These are phyloP conservation scores for Corella eumyota DNA, from an alignment of 23 tunicate genomes.

Conservation along the genomic window DNA sequence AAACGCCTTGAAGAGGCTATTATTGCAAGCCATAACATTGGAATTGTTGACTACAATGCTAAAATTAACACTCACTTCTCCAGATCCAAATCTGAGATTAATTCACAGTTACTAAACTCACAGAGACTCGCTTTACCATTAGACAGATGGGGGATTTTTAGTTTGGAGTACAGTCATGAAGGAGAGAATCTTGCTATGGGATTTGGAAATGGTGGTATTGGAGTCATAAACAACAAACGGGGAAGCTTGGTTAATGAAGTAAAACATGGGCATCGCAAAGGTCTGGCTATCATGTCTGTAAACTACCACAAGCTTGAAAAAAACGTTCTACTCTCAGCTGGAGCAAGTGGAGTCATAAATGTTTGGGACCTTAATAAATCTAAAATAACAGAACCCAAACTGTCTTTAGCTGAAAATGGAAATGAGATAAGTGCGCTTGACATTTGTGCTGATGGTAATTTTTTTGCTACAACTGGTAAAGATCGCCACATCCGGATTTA, in stretches of 20 bases:
- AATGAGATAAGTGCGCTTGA: slow-evolving; percentile 76
- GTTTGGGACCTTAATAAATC: slow-evolving; percentile 14
- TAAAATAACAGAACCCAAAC: slow-evolving; percentile 7
- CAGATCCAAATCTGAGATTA: background rate
- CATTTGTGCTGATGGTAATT: slow-evolving; percentile 29
- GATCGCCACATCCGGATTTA: slow-evolving; percentile 59
- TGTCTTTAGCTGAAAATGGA: slow-evolving; percentile 21
- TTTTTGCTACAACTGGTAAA: slow-evolving; percentile 78
- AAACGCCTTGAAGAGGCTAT: slow-evolving; percentile 16
- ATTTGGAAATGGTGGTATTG: slow-evolving; percentile 72
- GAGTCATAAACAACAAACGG: slow-evolving; percentile 3
- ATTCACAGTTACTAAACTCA: background rate
- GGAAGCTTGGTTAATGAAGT: slow-evolving; percentile 9
- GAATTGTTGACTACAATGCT: slow-evolving; percentile 11
- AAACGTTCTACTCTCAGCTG: slow-evolving; percentile 23
- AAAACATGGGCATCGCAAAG: slow-evolving; percentile 27
- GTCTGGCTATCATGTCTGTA: slow-evolving; percentile 46
- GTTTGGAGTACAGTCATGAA: slow-evolving; percentile 29
- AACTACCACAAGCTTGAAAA: slow-evolving; percentile 12
- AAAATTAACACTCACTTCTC: background rate
- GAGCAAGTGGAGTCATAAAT: slow-evolving; percentile 35
- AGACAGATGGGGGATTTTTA: slow-evolving; percentile 51
- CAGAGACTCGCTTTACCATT: slow-evolving; percentile 16
- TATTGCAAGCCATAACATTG: slow-evolving; percentile 9
- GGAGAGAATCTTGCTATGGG: slow-evolving; percentile 64